A percentile compares a stretch with the other conserved stretches of the same genome.
These are phyloP conservation scores for Oryzias sinensis DNA, from an alignment of 2,797 vertebrate species.

Conservation along the genomic window DNA sequence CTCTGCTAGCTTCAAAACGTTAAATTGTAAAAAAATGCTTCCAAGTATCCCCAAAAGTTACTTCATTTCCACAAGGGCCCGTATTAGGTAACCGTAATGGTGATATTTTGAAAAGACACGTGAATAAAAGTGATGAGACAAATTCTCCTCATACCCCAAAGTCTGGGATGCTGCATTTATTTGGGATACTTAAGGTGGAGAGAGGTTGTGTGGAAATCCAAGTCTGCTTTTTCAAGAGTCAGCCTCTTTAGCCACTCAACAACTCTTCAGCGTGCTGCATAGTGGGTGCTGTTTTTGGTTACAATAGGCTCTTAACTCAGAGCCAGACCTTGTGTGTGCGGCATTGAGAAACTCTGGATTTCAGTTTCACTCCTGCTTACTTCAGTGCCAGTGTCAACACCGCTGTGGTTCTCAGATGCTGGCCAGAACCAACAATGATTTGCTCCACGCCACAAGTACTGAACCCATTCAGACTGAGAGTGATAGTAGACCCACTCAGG, in stretches of 20 bases:
- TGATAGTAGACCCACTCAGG: constrained; percentile 61
- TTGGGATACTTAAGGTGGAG: constrained; percentile 1
- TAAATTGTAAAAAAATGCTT: no score
- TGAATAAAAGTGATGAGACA: background rate
- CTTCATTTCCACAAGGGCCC: no score
- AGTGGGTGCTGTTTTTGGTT: constrained; percentile 39
- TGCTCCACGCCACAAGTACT: constrained; percentile 42
- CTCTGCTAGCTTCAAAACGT: no score
- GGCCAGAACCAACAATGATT: constrained; percentile 59
- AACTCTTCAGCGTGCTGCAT: constrained; percentile 9
- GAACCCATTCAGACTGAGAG: constrained; percentile 46
- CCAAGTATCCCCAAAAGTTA: no score
- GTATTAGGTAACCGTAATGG: no score
- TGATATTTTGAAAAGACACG: no score
- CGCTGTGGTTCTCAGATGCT: constrained; percentile 54
- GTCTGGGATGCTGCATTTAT: constrained; percentile 12
- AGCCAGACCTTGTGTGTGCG: constrained; percentile 36
- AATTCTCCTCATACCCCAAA: background rate
- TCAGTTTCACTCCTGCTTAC: constrained; percentile 62
- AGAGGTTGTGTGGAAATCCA: constrained; percentile 13
- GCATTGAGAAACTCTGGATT: constrained; percentile 54
- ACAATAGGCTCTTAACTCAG: constrained; percentile 49
- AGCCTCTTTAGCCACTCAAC: constrained; percentile 4
- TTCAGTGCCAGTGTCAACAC: constrained; percentile 69
- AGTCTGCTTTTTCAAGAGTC: constrained; percentile 11